Conservation (phyloP, 2,888 invertebrate species). For the Meteorus cinctellus region DNA sequence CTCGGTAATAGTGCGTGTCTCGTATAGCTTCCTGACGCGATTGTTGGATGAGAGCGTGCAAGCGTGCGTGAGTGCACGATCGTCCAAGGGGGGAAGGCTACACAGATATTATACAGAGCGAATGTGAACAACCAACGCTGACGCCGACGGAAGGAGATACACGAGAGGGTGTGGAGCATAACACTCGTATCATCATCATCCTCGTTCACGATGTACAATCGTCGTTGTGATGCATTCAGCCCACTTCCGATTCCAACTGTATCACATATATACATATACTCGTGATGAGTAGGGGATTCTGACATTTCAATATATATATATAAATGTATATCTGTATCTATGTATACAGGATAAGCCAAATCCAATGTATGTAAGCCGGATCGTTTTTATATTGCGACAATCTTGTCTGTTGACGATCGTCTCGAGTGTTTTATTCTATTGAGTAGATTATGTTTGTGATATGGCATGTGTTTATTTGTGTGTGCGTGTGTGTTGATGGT, state of each 20-base stretch:
- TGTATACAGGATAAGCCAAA: slow-evolving; percentile 42
- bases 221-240: slow-evolving; percentile 55
- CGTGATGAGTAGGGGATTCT: slow-evolving; percentile 57
- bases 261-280: slow-evolving; percentile 34
- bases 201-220: slow-evolving; percentile 46
- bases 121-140: neutral
- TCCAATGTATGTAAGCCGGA: slow-evolving; percentile 46
- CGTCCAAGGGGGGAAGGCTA: neutral
- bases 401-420: slow-evolving; percentile 33
- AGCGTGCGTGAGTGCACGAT: slow-evolving; percentile 11
- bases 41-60: slow-evolving; percentile 35
- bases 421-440: slow-evolving; percentile 38
- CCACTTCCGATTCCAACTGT: slow-evolving; percentile 55
- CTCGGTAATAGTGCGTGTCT: slow-evolving; percentile 59
- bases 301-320: slow-evolving; percentile 37
- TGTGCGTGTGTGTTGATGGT: slow-evolving; percentile 3
- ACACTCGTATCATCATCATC: slow-evolving; percentile 14
- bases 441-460: neutral
- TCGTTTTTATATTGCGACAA: slow-evolving; percentile 49
- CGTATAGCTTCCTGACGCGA: slow-evolving; percentile 45
- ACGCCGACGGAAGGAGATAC: slow-evolving; percentile 50
- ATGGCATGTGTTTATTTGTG: neutral
- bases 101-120: neutral
- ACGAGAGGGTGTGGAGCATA: slow-evolving; percentile 58
- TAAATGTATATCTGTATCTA: slow-evolving; percentile 34